These are phyloP conservation scores for Siphamia tubifer DNA, from an alignment of 2,113 vertebrate genomes.

Conservation along the genomic window DNA sequence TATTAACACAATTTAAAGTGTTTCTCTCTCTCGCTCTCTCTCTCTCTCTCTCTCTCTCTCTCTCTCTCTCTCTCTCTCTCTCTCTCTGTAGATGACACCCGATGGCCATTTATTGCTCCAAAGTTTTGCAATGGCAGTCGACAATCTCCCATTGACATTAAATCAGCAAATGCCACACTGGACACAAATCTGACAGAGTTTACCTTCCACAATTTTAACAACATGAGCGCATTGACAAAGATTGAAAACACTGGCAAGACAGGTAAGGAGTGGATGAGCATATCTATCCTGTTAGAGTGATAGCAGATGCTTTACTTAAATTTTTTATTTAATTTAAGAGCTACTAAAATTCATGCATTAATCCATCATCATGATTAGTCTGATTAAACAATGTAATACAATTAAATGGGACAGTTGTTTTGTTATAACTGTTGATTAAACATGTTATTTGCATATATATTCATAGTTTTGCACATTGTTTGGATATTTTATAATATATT, in stretches of 20 bases:
- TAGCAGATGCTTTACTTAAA: neutral
- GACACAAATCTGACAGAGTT: constrained; percentile 43
- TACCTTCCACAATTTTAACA: constrained; percentile 49
- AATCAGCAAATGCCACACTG: accelerated
- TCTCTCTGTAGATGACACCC: constrained; percentile 25
- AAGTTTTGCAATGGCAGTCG: constrained; percentile 44
- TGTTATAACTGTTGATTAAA: too few relatives aligned
- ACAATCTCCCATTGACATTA: constrained; percentile 80
- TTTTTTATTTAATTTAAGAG: too few relatives aligned
- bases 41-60: neutral
- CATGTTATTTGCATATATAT: too few relatives aligned
- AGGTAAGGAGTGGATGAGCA: constrained; percentile 24
- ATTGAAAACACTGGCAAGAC: constrained; percentile 69
- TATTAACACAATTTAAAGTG: too few relatives aligned
- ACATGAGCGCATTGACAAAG: accelerated
- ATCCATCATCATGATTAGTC: too few relatives aligned
- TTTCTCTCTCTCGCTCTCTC: too few relatives aligned
- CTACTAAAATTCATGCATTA: too few relatives aligned
- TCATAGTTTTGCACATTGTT: too few relatives aligned
- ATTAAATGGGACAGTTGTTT: too few relatives aligned
- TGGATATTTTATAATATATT: too few relatives aligned
- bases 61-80: neutral
- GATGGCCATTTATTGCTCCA: constrained; percentile 19
- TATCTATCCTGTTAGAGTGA: too few relatives aligned
- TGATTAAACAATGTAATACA: too few relatives aligned